Conservation (phyloP, 92 coral and sea anemone species). For the Bergia puertoricense region DNA sequence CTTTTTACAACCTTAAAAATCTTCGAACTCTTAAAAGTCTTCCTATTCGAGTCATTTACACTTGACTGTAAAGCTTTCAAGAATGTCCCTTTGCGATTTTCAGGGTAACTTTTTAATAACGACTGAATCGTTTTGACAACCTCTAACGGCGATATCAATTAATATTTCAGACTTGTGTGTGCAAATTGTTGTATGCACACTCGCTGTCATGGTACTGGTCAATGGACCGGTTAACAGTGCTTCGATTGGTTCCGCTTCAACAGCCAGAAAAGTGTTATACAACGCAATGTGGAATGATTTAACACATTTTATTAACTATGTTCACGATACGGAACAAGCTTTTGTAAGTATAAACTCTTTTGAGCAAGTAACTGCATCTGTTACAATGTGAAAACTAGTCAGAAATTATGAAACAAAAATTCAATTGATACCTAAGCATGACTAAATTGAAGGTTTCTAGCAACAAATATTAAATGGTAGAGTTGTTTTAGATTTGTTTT, state of each 20-base stretch:
- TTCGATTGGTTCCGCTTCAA: conserved; percentile 16
- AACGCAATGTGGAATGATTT: neutral
- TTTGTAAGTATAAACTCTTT: neutral
- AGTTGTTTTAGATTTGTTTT: neutral
- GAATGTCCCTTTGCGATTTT: no score
- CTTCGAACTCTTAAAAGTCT: neutral
- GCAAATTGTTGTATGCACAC: neutral
- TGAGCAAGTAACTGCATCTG: no score
- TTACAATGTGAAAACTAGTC: neutral
- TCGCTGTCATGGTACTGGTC: neutral
- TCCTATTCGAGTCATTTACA: neutral
- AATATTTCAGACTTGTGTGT: neutral
- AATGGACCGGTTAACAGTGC: neutral
- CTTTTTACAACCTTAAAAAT: neutral
- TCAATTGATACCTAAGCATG: no score
- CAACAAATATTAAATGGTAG: neutral
- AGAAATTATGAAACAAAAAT: neutral
- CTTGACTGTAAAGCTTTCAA: neutral
- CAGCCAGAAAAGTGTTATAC: neutral
- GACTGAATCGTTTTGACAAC: no score
- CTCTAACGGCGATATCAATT: no score
- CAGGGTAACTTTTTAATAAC: no score
- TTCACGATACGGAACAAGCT: conserved; percentile 3
- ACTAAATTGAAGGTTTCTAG: no score
- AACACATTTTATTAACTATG: neutral